Conservation (phyloP, 2,113 vertebrate genomes). For the Cryptotis parvus region DNA sequence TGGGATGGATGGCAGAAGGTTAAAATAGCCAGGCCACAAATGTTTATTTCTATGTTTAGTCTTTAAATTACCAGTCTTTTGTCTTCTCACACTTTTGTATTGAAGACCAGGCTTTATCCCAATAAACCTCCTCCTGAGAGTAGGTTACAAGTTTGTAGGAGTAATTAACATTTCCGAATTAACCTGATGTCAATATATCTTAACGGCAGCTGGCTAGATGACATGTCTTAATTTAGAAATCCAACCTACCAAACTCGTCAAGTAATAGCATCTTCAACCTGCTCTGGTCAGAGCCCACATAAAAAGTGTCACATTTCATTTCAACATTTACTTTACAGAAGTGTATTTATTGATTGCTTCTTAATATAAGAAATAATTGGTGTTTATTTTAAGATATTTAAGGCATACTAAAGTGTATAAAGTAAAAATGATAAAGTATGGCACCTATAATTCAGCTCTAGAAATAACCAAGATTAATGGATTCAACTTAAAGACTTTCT, state of each 20-base stretch:
- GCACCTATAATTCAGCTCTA: constrained; percentile 36
- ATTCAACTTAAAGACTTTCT: constrained; percentile 1
- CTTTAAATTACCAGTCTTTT: constrained; percentile 68
- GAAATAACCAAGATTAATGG: constrained; percentile 61
- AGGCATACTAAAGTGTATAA: constrained; percentile 8
- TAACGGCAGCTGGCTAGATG: neutral
- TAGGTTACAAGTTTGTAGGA: constrained; percentile 47
- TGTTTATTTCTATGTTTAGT: constrained; percentile 83
- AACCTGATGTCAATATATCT: constrained; percentile 50
- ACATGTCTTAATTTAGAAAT: constrained; percentile 66
- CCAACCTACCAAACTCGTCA: neutral
- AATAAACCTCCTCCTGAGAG: constrained; percentile 81
- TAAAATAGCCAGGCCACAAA: constrained; percentile 86
- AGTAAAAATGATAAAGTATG: constrained; percentile 55
- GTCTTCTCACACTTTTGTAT: constrained; percentile 47
- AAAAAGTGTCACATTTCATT: constrained; percentile 39
- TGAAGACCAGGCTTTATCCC: constrained; percentile 58
- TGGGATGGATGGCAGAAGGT: constrained; percentile 78
- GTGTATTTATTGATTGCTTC: constrained; percentile 66
- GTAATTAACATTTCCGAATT: constrained; percentile 85
- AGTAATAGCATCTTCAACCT: constrained; percentile 16
- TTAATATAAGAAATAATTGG: constrained; percentile 63
- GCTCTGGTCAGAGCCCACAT: constrained; percentile 30
- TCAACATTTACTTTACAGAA: constrained; percentile 69
- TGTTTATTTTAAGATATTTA: constrained; percentile 62